Conservation (phyloP, 2,113 vertebrate genomes). For the Charina bottae region DNA sequence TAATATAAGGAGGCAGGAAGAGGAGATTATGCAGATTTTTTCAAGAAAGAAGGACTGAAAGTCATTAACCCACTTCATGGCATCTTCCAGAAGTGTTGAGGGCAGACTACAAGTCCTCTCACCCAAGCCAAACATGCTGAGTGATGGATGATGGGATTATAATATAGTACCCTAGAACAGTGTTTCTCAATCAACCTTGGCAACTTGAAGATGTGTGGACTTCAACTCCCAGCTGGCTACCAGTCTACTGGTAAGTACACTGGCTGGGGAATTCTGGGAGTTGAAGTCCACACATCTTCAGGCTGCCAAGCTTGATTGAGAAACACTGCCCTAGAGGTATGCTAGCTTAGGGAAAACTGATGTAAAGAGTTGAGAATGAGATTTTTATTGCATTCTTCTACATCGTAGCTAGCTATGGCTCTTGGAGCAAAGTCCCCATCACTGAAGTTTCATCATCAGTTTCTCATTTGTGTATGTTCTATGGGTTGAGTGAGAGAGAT, state of each 20-base stretch:
- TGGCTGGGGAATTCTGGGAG: too few species aligned
- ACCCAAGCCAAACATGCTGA: neutral
- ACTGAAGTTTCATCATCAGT: neutral
- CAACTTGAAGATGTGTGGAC: too few species aligned
- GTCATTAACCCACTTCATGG: neutral
- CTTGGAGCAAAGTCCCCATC: neutral
- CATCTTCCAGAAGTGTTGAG: neutral
- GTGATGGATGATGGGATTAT: neutral
- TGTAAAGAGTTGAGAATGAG: neutral
- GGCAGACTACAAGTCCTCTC: neutral
- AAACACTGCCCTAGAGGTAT: neutral
- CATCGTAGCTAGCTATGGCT: neutral
- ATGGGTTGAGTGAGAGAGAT: neutral
- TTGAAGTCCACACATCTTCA: too few species aligned
- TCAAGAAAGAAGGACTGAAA: neutral
- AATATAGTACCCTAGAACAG: neutral
- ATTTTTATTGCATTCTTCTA: neutral
- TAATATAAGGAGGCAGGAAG: neutral
- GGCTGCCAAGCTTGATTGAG: too few species aligned
- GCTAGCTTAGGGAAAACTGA: neutral
- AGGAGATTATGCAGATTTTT: neutral
- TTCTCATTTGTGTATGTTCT: neutral
- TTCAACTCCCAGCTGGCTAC: too few species aligned
- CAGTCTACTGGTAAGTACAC: too few species aligned
- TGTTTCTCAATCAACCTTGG: too few species aligned